Evolutionary conservation across 1,140 invertebrate species (phyloP).

Genomic region (Coelopa frigida): DNA sequence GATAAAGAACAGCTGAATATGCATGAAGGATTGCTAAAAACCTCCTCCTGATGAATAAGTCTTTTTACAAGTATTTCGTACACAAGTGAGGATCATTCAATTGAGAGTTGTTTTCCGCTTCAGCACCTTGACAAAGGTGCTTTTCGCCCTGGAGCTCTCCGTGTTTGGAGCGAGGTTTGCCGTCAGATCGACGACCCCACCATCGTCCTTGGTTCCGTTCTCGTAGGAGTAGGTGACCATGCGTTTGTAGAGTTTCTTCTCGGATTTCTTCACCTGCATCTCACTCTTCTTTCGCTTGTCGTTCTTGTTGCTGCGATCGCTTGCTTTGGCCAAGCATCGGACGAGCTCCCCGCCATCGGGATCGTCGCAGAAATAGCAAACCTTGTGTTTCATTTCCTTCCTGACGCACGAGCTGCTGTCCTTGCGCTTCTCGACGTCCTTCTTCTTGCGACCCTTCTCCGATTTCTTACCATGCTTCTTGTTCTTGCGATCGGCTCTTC

Average conservation of each 20-base stretch:
- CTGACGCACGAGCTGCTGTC: constrained; percentile 5
- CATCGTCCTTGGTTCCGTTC: constrained; percentile 6
- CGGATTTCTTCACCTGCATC: constrained; percentile 2
- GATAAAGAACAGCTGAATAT: too few species aligned
- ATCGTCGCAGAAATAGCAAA: constrained; percentile 20
- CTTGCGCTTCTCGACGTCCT: too few species aligned
- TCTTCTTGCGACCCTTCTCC: too few species aligned
- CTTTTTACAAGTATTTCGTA: too few species aligned
- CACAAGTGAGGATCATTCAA: too few species aligned
- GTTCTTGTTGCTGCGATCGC: background rate
- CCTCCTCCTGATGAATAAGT: too few species aligned
- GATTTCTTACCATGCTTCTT: too few species aligned
- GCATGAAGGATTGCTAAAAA: too few species aligned
- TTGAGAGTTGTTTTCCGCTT: too few species aligned
- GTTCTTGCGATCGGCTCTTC: constrained; percentile 9
- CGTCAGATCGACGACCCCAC: background rate
- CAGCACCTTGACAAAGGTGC: too few species aligned
- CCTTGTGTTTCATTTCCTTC: constrained; percentile 1
- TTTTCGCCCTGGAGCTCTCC: too few species aligned
- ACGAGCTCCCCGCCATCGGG: constrained; percentile 14
- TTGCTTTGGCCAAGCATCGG: constrained; percentile 11
- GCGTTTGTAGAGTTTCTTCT: constrained; percentile 32
- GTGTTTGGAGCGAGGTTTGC: background rate
- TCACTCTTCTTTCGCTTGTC: background rate
- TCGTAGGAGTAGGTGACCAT: constrained; percentile 31